Percentiles rank a stretch among this genome's conserved stretches.
Conservation (phyloP, 2,797 vertebrate species). For the Carcharodon carcharias region DNA sequence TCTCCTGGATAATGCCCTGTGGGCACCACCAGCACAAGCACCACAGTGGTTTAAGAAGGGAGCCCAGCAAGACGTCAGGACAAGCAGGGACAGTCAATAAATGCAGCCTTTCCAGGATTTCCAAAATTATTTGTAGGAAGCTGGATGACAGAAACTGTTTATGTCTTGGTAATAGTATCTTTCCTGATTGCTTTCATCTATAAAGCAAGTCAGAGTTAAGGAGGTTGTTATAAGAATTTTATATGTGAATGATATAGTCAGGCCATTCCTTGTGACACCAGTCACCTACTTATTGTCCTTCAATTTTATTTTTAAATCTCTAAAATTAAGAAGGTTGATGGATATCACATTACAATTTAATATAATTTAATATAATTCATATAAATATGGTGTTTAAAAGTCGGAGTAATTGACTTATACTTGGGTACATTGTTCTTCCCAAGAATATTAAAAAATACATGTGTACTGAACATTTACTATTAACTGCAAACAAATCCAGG, state of each 20-base stretch:
- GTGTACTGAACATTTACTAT: neutral
- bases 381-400: neutral
- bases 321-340: neutral
- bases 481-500: conserved; percentile 3
- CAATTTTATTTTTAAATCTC: neutral
- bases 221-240: neutral
- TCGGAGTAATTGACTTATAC: neutral
- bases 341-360: neutral
- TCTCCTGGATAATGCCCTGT: neutral
- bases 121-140: neutral
- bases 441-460: neutral
- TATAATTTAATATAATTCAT: neutral
- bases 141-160: neutral
- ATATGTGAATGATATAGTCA: neutral
- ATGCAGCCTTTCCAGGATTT: neutral
- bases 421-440: neutral
- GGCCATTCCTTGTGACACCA: neutral
- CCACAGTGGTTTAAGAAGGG: neutral
- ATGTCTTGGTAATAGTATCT: neutral
- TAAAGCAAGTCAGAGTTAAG: neutral
- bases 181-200: neutral
- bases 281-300: neutral
- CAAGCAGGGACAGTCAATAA: neutral
- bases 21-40: no score
- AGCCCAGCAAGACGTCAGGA: neutral